Conservation (phyloP, 2,888 invertebrate species). For the Lasioglossum calceatum region DNA sequence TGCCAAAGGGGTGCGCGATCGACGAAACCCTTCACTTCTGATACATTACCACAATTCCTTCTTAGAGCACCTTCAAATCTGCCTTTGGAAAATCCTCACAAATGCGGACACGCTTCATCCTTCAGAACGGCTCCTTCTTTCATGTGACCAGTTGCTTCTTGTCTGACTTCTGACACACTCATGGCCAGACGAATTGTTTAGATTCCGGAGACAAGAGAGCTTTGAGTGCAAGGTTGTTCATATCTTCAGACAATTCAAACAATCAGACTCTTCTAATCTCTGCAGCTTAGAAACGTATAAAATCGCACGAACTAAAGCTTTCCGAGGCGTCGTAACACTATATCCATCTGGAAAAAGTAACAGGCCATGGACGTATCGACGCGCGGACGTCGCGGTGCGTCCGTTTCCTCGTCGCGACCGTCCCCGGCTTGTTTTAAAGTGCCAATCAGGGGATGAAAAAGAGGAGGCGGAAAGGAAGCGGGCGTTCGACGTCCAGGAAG, state of each 20-base stretch:
- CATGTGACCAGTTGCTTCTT: neutral
- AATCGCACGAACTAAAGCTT: no score
- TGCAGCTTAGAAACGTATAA: neutral
- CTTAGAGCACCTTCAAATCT: neutral
- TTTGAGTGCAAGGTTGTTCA: no score
- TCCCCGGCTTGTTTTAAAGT: slow-evolving; percentile 59
- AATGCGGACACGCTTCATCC: neutral
- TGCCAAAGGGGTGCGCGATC: neutral
- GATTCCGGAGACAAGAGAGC: no score
- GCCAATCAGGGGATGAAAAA: slow-evolving; percentile 64
- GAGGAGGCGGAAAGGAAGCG: slow-evolving; percentile 45
- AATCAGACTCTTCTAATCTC: neutral
- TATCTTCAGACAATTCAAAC: no score
- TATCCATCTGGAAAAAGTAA: neutral
- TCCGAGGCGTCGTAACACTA: neutral
- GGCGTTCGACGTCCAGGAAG: slow-evolving; percentile 54
- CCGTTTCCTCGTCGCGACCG: slow-evolving; percentile 33
- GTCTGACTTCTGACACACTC: neutral
- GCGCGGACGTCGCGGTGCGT: slow-evolving; percentile 32
- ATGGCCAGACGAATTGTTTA: no score
- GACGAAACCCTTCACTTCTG: neutral
- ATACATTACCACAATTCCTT: neutral
- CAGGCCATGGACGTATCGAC: slow-evolving; percentile 32
- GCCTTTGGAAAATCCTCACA: neutral
- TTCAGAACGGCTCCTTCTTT: neutral